Conservation (phyloP, 2,797 vertebrate genomes). For the Rhadinocentrus ornatus region DNA sequence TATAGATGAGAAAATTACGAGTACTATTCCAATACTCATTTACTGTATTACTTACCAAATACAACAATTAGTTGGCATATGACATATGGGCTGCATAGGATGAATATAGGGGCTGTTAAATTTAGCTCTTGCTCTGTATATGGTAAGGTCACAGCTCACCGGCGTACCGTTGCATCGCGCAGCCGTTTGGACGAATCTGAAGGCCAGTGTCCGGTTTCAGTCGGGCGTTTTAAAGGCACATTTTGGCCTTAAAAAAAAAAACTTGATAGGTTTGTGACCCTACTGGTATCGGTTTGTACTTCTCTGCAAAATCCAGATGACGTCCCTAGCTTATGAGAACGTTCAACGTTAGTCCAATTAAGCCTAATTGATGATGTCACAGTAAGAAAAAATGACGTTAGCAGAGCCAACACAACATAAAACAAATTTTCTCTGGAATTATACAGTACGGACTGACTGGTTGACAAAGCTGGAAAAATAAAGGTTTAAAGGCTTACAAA, state of each 20-base stretch:
- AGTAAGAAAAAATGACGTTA: background rate
- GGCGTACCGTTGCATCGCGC: slow-evolving; percentile 55
- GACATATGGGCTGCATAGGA: background rate
- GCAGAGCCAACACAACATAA: background rate
- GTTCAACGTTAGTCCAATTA: slow-evolving; percentile 23
- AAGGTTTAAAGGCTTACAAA: too few species aligned
- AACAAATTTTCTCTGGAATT: background rate
- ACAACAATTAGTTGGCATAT: slow-evolving; percentile 6
- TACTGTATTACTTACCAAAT: slow-evolving; percentile 8
- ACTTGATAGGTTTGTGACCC: slow-evolving; percentile 55
- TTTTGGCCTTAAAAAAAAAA: slow-evolving; percentile 35
- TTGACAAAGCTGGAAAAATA: too few species aligned
- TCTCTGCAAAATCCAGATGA: slow-evolving; percentile 12
- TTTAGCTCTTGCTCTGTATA: slow-evolving; percentile 90
- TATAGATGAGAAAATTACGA: background rate
- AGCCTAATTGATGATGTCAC: slow-evolving; percentile 4
- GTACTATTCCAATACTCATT: slow-evolving; percentile 8
- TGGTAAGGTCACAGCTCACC: slow-evolving; percentile 81
- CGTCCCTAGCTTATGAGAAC: slow-evolving; percentile 3
- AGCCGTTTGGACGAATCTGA: slow-evolving; percentile 48
- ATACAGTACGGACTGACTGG: background rate
- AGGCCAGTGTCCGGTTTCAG: slow-evolving; percentile 67
- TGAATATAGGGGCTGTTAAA: slow-evolving; percentile 78
- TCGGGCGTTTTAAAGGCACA: slow-evolving; percentile 42
- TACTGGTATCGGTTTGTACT: slow-evolving; percentile 32